These are phyloP conservation scores for Zosterops pallidus DNA, from an alignment of 2,113 vertebrate genomes.

Conservation along the genomic window DNA sequence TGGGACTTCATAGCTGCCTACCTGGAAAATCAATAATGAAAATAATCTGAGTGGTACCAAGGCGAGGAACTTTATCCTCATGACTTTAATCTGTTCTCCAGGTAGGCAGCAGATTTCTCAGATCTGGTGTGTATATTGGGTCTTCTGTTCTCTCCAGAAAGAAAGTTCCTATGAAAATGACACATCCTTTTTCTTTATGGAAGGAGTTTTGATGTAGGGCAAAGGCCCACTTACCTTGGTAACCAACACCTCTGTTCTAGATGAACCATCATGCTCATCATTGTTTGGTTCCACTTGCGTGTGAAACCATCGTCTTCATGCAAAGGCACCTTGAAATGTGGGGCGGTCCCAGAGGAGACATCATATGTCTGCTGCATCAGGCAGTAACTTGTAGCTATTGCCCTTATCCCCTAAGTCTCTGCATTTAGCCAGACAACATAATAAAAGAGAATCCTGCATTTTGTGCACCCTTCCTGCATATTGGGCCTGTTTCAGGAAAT, in stretches of 20 bases:
- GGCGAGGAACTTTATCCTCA: not conserved
- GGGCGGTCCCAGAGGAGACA: not conserved
- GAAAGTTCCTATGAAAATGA: not conserved
- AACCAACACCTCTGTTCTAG: rapidly evolving
- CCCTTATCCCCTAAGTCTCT: not conserved
- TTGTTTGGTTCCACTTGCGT: not conserved
- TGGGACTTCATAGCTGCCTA: too few relatives aligned
- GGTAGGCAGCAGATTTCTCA: not conserved
- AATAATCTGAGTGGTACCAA: not conserved
- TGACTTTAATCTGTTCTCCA: not conserved
- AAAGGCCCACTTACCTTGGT: not conserved
- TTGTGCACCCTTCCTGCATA: not conserved
- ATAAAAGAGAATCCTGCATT: not conserved
- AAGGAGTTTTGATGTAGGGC: not conserved
- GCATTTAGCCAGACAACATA: not conserved
- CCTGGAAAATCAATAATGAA: not conserved
- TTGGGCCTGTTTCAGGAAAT: not conserved
- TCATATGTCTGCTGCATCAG: not conserved
- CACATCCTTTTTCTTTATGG: too few relatives aligned
- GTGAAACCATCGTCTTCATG: not conserved
- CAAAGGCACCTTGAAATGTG: not conserved
- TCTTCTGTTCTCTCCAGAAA: not conserved
- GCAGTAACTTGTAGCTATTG: not conserved
- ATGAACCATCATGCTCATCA: rapidly evolving
- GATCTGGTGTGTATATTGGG: too few relatives aligned